Evolutionary conservation across 2,888 invertebrate genomes (phyloP), one percentile per base, ranked within the genome.

Genomic region (Drosophila prolongata): DNA sequence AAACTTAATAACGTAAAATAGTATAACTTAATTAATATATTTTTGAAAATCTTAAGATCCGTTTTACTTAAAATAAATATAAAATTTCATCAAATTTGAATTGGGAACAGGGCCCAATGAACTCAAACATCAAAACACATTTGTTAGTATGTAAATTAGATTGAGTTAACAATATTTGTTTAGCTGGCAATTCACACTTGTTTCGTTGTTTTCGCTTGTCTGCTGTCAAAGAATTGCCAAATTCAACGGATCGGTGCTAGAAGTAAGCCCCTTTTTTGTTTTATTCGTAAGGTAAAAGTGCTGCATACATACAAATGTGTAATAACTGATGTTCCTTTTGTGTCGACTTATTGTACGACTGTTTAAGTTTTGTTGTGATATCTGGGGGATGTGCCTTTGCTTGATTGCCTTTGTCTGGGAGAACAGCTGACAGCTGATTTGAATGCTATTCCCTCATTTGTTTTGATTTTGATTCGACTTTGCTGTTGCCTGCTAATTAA

Each of bases 151-250:
- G 62, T 40, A 52, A 64, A 62, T 44, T 30, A 40, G 54, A 40
- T 65, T 65, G 65, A 54, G n/a, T n/a, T n/a, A n/a, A n/a, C n/a
- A n/a, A 34, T 54, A 42, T 69, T 60, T 69, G 70, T 60, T 69
- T 58, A 54, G 66, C 60, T 49, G 53, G 46, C 53, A 60, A 54
- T 69, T 68, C 46, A 52, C 69, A 58, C 69, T 47, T 50, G 10
- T 11, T 11, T 14, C 34, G n/a, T 46, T 66, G 43, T 44, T 16
- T 44, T 34, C 16, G 8, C 13, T 19, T 35, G 50, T 46, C 50
- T 44, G n/a, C 14, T 40, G 38, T 66, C 19, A 19, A 10, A 30
- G 30, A 35, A 64, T 37, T 67, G 68, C 68, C 68, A 69, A 69
- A 59, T 69, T 69, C 58, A 40, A 35, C 65, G 53, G 35, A 64